Base-by-base conservation (phyloP, 2,797 vertebrate genomes). In the Miichthys miiuy region DNA sequence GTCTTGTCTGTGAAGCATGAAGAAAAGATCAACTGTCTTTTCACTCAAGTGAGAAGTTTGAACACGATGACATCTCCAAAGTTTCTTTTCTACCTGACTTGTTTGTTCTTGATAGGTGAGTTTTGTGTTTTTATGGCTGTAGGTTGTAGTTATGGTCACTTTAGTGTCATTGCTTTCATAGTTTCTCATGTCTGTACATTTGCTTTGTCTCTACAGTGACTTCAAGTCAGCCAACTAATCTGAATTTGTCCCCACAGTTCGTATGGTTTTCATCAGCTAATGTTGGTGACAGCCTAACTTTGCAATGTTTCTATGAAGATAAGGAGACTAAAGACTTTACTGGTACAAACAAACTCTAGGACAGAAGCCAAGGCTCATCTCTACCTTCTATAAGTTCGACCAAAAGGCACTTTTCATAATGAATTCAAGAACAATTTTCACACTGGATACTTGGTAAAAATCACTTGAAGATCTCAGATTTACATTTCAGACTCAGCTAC, bases 321-420 rank as follows among this genome's bases (percentile, higher is more conserved):
- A 27, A 73, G 0, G 11, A 42, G 2, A 2, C 44, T 21, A 9
- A 1, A 56, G 3, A 17, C 13, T 72, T 60, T 67, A 65, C 54
- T 93, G 90, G 90, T 84, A 80, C 7, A 87, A 83, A 30, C 89
- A 89, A 34, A n/a, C 0, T 18, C 54, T 70, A 21, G 88, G 85
- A 0, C 52, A 66, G 25, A 74, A 77, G 41, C 83, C 68, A 3
- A 51, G 52, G 7, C 66, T 84, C 0, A 42, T 92, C 2, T 75
- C 79, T 5, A 58, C 0, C 1, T 27, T 20, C 2, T 80, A 63
- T 44, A 57, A 18, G 2, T 79, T 30, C 25, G 47, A 67, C 0
- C 18, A 27, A 6, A 10, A 1, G 6, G 0, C 1, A n/a, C 0
- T 6, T 82, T 88, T 48, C 1, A 75, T 1, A 5, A 62, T 23